Percentiles rank a stretch among this genome's conserved stretches.
These are phyloP conservation scores for Orchesella cincta DNA, from an alignment of 1,140 invertebrate genomes.

Conservation along the genomic window DNA sequence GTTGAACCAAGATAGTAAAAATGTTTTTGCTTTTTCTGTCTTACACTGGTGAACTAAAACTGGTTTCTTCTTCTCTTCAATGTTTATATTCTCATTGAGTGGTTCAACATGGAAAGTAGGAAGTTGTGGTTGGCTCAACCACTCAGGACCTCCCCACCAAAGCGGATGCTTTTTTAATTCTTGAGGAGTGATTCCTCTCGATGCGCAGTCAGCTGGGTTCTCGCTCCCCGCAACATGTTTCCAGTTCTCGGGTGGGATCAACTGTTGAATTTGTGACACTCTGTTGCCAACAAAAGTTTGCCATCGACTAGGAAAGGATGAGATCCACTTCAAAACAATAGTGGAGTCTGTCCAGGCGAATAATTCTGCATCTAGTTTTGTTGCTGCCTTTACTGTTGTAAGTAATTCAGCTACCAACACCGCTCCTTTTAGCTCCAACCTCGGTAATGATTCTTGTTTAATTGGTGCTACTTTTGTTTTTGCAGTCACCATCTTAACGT, in stretches of 20 bases:
- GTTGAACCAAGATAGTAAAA: too few species aligned
- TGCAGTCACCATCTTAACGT: background rate
- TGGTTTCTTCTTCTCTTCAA: background rate
- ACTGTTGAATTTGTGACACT: background rate
- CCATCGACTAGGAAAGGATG: background rate
- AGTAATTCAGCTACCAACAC: background rate
- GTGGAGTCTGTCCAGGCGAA: conserved; percentile 21
- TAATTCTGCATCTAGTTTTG: background rate
- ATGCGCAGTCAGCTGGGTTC: conserved; percentile 23
- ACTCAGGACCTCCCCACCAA: conserved; percentile 10
- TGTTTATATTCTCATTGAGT: background rate
- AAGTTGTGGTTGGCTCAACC: background rate
- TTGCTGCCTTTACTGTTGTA: background rate
- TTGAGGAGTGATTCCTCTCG: background rate
- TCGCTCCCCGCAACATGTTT: background rate
- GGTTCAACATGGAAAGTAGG: background rate
- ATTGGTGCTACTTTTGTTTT: conserved; percentile 32
- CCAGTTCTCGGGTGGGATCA: background rate
- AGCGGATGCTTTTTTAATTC: background rate
- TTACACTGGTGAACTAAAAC: background rate
- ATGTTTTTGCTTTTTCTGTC: background rate
- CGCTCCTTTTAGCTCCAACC: conserved; percentile 23
- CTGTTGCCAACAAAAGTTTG: conserved; percentile 19
- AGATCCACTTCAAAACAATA: background rate
- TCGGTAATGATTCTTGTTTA: conserved; percentile 3